Evolutionary conservation across 2,888 invertebrate genomes (phyloP), one percentile per base, ranked within the genome.

Genomic region (Drosophila borborema): DNA sequence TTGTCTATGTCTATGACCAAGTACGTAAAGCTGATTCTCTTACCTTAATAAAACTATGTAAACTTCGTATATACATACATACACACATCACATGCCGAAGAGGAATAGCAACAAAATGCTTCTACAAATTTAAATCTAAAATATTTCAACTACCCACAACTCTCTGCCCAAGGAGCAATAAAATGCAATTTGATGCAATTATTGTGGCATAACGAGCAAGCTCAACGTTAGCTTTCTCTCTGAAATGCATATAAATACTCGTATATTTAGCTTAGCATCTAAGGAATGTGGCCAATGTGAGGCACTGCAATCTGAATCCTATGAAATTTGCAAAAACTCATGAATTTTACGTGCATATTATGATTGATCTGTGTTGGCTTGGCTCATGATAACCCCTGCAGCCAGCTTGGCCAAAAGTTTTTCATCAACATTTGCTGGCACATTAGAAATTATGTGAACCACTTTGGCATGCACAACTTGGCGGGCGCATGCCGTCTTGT

Each of bases 401-500:
- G 23, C 23, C 34, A 58, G 20, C 31, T 40, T 3, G 28, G 14
- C 10, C 0, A n/a, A 43, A 34, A 40, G 8, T 53, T 51, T 51
- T 16, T 38, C 43, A 56, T 31, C 43, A 36, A 63, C 28, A 68
- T 38, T 51, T 58, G 18, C 40, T 51, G 23, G 20, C n/a, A 38
- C 40, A 64, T 58, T 58, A 41, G 40, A 60, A 64, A 69, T 55
- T 20, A 41, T 31, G 40, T 53, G 34, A 45, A 40, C 9, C 55
- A 59, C 41, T 68, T 58, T 43, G 53, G 41, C 45, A 53, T 49
- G 38, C 55, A 72, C 28, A 61, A 45, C 46, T 49, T 71, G 67
- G 41, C 53, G 49, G 20, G 36, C 1, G 12, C 43, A 12, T 43
- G 18, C 18, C 43, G 10, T 28, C 23, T 46, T 54, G 53, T 14